These are phyloP conservation scores for Holothuria leucospilota DNA, from an alignment of 53 echinoderm and acorn worm genomes.

Conservation along the genomic window DNA sequence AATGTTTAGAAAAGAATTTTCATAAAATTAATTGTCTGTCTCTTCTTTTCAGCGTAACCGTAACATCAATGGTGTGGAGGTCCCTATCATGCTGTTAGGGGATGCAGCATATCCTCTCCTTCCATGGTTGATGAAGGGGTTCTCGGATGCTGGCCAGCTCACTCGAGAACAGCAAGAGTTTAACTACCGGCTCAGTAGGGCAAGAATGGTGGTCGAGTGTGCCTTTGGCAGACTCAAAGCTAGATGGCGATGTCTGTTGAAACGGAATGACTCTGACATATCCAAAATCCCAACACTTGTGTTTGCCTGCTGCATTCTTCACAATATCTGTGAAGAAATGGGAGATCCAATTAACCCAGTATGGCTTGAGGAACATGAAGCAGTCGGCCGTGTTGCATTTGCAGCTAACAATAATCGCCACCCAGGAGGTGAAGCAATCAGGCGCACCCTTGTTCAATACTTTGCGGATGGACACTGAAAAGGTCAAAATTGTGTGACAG, in stretches of 20 bases:
- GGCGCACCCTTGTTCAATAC: too few relatives aligned
- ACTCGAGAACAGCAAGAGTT: constrained; percentile 32
- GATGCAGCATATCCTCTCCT: constrained; percentile 76
- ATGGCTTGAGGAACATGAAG: not conserved
- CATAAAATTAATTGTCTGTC: too few relatives aligned
- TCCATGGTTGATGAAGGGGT: constrained; percentile 80
- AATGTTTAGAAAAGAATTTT: too few relatives aligned
- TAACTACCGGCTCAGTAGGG: constrained; percentile 65
- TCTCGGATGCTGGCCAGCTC: constrained; percentile 26
- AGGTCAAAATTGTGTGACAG: too few relatives aligned
- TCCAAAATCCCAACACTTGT: constrained; percentile 35
- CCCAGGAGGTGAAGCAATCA: constrained; percentile 26
- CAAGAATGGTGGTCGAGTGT: constrained; percentile 69
- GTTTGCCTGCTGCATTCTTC: constrained; percentile 68
- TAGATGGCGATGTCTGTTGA: constrained; percentile 64
- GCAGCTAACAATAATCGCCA: constrained; percentile 3
- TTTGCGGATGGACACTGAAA: too few relatives aligned
- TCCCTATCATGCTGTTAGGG: constrained; percentile 66
- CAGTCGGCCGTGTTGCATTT: constrained; percentile 13
- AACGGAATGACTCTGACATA: constrained; percentile 59
- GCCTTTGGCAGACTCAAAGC: constrained; percentile 78
- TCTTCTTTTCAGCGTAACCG: not conserved
- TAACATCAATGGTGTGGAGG: constrained; percentile 47
- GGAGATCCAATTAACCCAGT: constrained; percentile 2
- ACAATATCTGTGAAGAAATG: constrained; percentile 66